Conservation (phyloP, 2,113 vertebrate genomes). For the Himantopus leucocephalus region DNA sequence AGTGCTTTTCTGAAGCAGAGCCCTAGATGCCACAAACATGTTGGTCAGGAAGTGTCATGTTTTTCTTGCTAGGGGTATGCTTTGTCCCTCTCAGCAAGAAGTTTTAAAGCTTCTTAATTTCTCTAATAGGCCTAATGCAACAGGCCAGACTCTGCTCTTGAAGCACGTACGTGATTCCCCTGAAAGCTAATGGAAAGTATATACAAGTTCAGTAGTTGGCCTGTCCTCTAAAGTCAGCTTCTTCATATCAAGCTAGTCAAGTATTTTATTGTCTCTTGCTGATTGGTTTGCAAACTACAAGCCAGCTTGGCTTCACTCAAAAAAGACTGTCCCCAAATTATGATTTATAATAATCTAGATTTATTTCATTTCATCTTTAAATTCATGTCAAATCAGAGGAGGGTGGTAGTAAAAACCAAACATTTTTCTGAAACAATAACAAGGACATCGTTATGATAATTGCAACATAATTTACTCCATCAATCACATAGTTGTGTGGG, state of each 20-base stretch:
- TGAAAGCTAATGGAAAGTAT: background rate
- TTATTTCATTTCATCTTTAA: constrained; percentile 30
- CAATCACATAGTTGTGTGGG: background rate
- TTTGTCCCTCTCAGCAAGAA: background rate
- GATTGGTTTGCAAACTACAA: background rate
- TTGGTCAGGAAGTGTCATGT: background rate
- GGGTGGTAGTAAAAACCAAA: constrained; percentile 17
- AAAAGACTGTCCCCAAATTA: background rate
- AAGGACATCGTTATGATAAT: background rate
- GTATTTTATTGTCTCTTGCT: background rate
- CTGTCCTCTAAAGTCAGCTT: background rate
- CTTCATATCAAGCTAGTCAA: background rate
- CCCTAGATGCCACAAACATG: background rate
- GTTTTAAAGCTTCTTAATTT: background rate
- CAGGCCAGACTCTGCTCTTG: background rate
- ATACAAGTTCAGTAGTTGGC: background rate
- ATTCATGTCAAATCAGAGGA: background rate
- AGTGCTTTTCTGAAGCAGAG: background rate
- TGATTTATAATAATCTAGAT: background rate
- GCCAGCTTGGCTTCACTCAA: background rate
- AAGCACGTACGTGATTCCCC: background rate
- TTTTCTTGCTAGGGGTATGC: background rate
- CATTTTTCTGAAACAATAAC: background rate
- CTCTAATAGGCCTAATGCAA: background rate
- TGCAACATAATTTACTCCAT: constrained; percentile 32